Conservation (phyloP, 1,140 invertebrate genomes). For the Eueides isabella region DNA sequence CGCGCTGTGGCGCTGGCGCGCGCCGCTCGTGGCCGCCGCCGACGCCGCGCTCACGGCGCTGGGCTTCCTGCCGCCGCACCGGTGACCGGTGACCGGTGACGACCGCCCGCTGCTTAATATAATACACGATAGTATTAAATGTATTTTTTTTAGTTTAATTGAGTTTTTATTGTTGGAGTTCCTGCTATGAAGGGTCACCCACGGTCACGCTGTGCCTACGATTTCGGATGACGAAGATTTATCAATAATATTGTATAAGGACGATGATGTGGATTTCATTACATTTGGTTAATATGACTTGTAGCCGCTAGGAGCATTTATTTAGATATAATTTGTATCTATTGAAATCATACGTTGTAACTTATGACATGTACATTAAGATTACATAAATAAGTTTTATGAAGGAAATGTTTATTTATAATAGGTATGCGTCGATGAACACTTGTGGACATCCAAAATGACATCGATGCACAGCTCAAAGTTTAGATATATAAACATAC, state of each 20-base stretch:
- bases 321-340: slow-evolving; percentile 3
- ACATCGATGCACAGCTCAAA: not conserved
- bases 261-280: not conserved
- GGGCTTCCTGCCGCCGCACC: slow-evolving; percentile 86
- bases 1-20: slow-evolving; percentile 94
- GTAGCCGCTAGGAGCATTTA: slow-evolving; percentile 5
- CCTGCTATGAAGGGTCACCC: slow-evolving; percentile 1
- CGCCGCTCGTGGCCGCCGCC: slow-evolving; percentile 87
- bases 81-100: slow-evolving; percentile 64
- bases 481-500: not conserved
- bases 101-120: slow-evolving; percentile 35
- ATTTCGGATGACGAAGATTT: not conserved
- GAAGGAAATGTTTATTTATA: slow-evolving; percentile 3
- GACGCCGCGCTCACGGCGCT: slow-evolving; percentile 87
- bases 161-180: slow-evolving; percentile 36
- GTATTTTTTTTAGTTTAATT: slow-evolving; percentile 62
- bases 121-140: slow-evolving; percentile 64
- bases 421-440: not conserved
- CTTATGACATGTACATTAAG: not conserved
- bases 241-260: not conserved
- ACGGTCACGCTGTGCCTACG: slow-evolving; percentile 2
- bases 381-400: not conserved
- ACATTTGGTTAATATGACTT: not conserved
- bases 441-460: not conserved
- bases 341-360: not conserved